Evolutionary conservation across 2,888 invertebrate genomes (phyloP).

Genomic region (Cephus pygmeus): DNA sequence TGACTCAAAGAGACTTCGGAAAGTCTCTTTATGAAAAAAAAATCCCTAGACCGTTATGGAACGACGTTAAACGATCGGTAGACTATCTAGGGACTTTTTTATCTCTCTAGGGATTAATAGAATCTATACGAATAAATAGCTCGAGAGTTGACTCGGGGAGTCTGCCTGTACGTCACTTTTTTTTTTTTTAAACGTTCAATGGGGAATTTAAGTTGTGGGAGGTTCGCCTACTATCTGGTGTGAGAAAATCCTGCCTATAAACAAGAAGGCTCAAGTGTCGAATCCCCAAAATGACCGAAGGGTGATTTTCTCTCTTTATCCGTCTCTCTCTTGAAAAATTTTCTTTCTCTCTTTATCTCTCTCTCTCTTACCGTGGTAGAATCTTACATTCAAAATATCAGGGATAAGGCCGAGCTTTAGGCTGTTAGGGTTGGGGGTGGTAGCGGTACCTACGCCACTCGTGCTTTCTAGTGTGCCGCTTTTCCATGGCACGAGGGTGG

Average conservation of each 20-base stretch:
- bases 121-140: no score
- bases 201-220: not conserved
- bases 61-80: no score
- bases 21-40: no score
- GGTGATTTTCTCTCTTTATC: conserved; percentile 26
- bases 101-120: no score
- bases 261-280: conserved; percentile 54
- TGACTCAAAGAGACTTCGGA: no score
- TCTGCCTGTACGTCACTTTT: no score
- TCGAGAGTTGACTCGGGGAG: no score
- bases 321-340: no score
- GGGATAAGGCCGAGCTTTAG: conserved; percentile 52
- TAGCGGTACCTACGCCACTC: conserved; percentile 12
- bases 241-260: conserved; percentile 53
- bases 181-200: not conserved
- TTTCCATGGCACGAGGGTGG: conserved; percentile 14
- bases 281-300: conserved; percentile 57
- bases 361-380: conserved; percentile 28
- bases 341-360: no score
- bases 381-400: conserved; percentile 60
- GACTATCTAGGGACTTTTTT: no score
- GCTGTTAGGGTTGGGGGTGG: conserved; percentile 22
- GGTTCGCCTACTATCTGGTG: conserved; percentile 2
- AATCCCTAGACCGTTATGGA: no score
- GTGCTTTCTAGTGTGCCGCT: no score